Evolutionary conservation across 2,113 vertebrate genomes (phyloP).

Genomic region (Daboia siamensis): DNA sequence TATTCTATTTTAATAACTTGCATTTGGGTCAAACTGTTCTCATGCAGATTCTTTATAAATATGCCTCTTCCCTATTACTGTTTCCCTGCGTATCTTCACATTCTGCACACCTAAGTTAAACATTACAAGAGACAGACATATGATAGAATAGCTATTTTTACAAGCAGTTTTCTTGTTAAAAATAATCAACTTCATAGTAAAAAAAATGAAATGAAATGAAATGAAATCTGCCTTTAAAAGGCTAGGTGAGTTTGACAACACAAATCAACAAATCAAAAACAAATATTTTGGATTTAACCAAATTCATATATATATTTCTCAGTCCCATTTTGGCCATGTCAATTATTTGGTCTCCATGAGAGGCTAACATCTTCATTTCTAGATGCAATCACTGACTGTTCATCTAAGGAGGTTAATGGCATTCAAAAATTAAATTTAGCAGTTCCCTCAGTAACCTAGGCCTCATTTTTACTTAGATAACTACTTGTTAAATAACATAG

Average conservation of each 20-base stretch:
- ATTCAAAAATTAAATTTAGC: not conserved
- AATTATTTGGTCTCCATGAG: not conserved
- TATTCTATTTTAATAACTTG: constrained; percentile 57
- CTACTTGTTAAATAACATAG: not conserved
- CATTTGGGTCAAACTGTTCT: constrained; percentile 67
- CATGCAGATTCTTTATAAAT: constrained; percentile 63
- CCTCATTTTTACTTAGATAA: not conserved
- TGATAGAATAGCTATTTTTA: constrained; percentile 28
- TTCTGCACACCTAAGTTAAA: constrained; percentile 36
- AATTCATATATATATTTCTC: not conserved
- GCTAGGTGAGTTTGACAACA: constrained; percentile 21
- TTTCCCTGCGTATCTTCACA: not conserved
- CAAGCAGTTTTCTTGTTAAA: constrained; percentile 33
- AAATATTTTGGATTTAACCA: not conserved
- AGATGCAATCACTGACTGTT: not conserved
- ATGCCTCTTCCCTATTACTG: constrained; percentile 13
- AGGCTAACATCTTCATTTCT: not conserved
- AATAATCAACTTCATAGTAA: not conserved
- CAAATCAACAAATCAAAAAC: not conserved
- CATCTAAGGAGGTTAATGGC: not conserved
- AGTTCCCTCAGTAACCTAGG: not conserved
- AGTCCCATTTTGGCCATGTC: not conserved
- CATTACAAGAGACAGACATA: constrained; percentile 12
- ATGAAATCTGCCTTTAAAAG: constrained; percentile 41
- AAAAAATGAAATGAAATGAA: constrained; percentile 24